Evolutionary conservation across 2,113 vertebrate genomes (phyloP), one percentile per base, ranked within the genome.

Genomic region (Psilopogon haemacephalus): DNA sequence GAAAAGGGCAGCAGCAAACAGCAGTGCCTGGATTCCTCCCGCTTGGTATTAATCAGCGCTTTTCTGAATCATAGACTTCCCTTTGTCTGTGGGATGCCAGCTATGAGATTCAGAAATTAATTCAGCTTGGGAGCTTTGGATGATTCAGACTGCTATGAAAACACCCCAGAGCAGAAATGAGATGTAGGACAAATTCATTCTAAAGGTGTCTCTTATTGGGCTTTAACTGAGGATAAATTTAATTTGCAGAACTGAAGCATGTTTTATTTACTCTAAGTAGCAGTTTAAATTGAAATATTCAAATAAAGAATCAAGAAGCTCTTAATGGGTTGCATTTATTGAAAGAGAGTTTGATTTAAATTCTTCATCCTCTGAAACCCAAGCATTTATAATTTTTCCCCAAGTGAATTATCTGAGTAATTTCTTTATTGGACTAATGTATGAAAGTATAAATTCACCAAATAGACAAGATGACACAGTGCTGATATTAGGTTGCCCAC

Each of bases 81-180:
- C 46, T 90, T 90, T 82, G 78, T 92, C 84, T 89, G 90, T 13
- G 68, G 68, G 91, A 89, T 56, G 73, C 72, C 89, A 95, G 5
- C 92, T 86, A 46, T 50, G 74, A 90, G 81, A 69, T 46, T 72
- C 70, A 73, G 84, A 84, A 95, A 93, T 93, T 92, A 92, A 92
- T 86, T 93, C 94, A 70, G 67, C 74, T 84, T 55, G 50, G 83
- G 67, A 90, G 84, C 74, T 70, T 20, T 89, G 84, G 52, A 64
- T 94, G 94, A 96, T 71, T 94, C 92, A 94, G 90, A 63, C 84
- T 92, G 81, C 84, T 80, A 24, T 65, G 84, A 78, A 96, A 93
- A 92, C 84, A 94, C 86, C 63, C 58, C 59, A 82, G 55, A 88
- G 74, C 92, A 94, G 84, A 87, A 90, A 87, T 52, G 48, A 84